Evolutionary conservation across 1,140 invertebrate genomes (phyloP), one percentile per base, ranked within the genome.

Genomic region (Reticulitermes speratus): DNA sequence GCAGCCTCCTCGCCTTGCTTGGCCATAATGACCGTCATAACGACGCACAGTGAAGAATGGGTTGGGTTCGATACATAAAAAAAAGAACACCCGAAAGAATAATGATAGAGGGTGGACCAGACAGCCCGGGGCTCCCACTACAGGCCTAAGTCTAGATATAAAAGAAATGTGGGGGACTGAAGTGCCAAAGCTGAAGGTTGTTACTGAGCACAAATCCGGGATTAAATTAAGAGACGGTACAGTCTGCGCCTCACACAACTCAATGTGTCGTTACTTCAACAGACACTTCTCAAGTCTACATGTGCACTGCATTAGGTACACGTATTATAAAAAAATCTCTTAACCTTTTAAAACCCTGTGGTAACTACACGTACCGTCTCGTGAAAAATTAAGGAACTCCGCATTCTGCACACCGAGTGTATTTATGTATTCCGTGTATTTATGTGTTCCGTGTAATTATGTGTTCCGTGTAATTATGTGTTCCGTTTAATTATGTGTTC

Each of bases 101-200:
- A 75, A 75, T 75, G 65, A 30, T 75, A 25, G 65, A 30, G 65
- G 65, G 65, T 75, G 65, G n/a, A 75, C 25, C 65, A 75, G 65
- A 75, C 65, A 75, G 65, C 65, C 16, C 65, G 65, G n/a, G 65
- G 65, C 65, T 75, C 65, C 65, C 65, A 30, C 65, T 14, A 14
- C 6, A 59, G 38, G 38, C 6, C 14, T 65, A 23, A 65, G 59
- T 65, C 59, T 30, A 75, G 65, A n/a, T 30, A 75, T 25, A 75
- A 75, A 75, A 75, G 65, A 75, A 75, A 21, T 16, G n/a, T 59
- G 65, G 65, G 65, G 65, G 65, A 75, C 25, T 75, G 25, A 75
- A 75, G 65, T 75, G 65, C 25, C 65, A 75, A 75, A 75, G 65
- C n/a, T 30, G 65, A 75, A 75, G 65, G n/a, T 75, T 75, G 25